These are phyloP conservation scores for Anniella stebbinsi DNA, from an alignment of 2,797 vertebrate genomes.

Conservation along the genomic window DNA sequence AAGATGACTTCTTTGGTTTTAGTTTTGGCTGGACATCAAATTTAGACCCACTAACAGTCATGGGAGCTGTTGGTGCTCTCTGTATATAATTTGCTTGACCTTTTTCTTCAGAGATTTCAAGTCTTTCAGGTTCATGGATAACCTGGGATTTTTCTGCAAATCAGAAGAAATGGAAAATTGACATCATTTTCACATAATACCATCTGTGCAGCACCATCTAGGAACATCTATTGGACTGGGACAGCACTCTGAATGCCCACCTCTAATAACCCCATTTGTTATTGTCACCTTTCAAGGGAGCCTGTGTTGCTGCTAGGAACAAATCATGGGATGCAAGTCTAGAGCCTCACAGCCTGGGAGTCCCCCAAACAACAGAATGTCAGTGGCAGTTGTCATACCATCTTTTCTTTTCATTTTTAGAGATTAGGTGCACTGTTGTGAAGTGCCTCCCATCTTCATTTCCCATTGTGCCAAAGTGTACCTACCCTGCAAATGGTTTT, in stretches of 20 bases:
- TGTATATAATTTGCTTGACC: constrained; percentile 28
- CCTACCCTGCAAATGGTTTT: too few relatives aligned
- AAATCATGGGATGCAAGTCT: background rate
- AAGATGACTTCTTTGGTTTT: constrained; percentile 61
- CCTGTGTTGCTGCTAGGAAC: background rate
- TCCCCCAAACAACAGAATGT: background rate
- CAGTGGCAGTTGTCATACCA: background rate
- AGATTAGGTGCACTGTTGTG: too few relatives aligned
- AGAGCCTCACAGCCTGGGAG: background rate
- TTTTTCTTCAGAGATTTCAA: constrained; percentile 33
- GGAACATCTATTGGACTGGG: background rate
- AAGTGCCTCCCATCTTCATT: too few relatives aligned
- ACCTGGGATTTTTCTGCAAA: constrained; percentile 36
- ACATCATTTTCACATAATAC: constrained; percentile 6
- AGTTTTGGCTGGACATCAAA: constrained; percentile 73
- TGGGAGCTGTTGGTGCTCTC: background rate
- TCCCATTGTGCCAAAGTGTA: too few relatives aligned
- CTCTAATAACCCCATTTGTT: background rate
- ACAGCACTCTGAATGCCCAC: background rate
- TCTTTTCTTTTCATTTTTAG: background rate
- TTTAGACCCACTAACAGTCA: constrained; percentile 73
- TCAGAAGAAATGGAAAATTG: constrained; percentile 28
- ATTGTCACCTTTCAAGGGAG: background rate
- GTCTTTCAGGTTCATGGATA: background rate
- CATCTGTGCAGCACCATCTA: background rate